A percentile compares a stretch with the other conserved stretches of the same genome.
These are phyloP conservation scores for Acanthochromis polyacanthus DNA, from an alignment of 2,113 vertebrate genomes.

Conservation along the genomic window DNA sequence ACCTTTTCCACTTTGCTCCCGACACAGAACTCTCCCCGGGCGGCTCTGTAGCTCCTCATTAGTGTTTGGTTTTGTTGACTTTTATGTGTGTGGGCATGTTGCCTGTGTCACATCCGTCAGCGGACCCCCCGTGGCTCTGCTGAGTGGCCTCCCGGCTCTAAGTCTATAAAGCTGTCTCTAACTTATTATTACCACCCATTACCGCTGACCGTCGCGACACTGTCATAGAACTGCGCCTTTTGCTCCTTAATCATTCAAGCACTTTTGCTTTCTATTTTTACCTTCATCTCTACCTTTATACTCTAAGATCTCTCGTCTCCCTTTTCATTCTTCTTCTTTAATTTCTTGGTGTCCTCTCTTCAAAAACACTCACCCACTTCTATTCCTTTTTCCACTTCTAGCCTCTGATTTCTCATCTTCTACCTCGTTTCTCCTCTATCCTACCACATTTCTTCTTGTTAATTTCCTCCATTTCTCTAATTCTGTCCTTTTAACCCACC, in stretches of 20 bases:
- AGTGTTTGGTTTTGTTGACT: slow-evolving; percentile 48
- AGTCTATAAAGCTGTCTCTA: slow-evolving; percentile 66
- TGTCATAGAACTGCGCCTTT: slow-evolving; percentile 62
- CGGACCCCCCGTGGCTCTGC: slow-evolving; percentile 60
- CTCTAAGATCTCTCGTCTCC: slow-evolving; percentile 5
- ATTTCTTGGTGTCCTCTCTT: no score
- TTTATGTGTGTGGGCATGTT: slow-evolving; percentile 23
- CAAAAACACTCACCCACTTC: no score
- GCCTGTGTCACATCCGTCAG: slow-evolving; percentile 54
- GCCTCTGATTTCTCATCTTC: background rate
- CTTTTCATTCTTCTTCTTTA: slow-evolving; percentile 47
- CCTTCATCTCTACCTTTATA: slow-evolving; percentile 13
- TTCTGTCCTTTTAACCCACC: background rate
- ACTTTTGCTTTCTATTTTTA: background rate
- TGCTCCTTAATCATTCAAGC: slow-evolving; percentile 1
- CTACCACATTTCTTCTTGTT: background rate
- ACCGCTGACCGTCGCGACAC: slow-evolving; percentile 61
- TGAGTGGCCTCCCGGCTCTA: slow-evolving; percentile 64
- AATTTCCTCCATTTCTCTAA: background rate
- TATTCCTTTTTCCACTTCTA: background rate
- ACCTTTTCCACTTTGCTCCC: slow-evolving; percentile 2
- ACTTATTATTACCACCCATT: slow-evolving; percentile 70
- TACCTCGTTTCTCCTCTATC: background rate
- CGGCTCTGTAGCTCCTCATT: slow-evolving; percentile 52
- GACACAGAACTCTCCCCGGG: slow-evolving; percentile 28